Conservation (phyloP, 2,113 vertebrate species). For the Cricetomys ansorgei region DNA sequence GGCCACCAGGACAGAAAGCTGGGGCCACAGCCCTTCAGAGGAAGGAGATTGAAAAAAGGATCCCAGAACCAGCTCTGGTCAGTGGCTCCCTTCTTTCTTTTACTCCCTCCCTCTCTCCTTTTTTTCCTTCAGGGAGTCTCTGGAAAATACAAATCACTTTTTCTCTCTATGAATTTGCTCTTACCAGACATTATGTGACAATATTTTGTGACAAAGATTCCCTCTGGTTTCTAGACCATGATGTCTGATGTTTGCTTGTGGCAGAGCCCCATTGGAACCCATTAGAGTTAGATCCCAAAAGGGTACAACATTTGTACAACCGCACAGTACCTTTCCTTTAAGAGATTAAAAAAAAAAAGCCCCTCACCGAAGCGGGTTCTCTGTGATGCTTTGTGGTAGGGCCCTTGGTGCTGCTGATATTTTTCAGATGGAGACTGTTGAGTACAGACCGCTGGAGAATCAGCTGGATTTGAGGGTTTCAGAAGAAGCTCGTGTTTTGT, state of each 20-base stretch:
- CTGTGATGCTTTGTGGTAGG: conserved; percentile 52
- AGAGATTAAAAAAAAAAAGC: background rate
- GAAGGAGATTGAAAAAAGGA: background rate
- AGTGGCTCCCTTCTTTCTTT: background rate
- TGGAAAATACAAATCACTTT: background rate
- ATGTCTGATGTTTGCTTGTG: background rate
- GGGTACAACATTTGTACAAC: conserved; percentile 8
- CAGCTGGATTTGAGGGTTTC: conserved; percentile 4
- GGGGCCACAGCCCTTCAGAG: background rate
- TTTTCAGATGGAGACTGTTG: conserved; percentile 53
- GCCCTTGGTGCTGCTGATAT: conserved; percentile 24
- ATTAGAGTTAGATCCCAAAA: conserved; percentile 38
- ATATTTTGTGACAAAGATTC: too few relatives aligned
- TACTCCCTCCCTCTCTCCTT: too few relatives aligned
- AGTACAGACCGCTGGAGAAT: conserved; percentile 50
- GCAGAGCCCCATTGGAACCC: background rate
- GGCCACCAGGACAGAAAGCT: background rate
- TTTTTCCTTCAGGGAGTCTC: background rate
- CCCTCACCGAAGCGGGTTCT: conserved; percentile 13
- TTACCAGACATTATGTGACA: background rate
- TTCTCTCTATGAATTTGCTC: background rate
- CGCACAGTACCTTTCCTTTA: conserved; percentile 33
- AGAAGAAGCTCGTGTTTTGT: conserved; percentile 56
- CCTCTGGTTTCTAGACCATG: background rate
- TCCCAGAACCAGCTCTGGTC: background rate